Conservation (phyloP, 2,797 vertebrate genomes). For the Philypnodon macrostomus region DNA sequence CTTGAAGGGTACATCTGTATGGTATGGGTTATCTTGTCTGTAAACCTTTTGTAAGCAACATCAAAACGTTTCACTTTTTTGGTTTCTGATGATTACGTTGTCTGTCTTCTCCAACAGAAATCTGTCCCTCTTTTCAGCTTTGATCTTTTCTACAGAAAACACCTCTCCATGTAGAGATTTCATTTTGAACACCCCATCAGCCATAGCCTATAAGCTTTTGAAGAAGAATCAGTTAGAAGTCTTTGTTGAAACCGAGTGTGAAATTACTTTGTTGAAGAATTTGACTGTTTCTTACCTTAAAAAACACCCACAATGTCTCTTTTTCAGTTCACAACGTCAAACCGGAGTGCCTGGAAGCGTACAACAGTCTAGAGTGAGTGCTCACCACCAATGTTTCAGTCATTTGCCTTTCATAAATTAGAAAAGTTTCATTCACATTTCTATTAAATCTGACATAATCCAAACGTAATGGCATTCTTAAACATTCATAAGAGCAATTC, state of each 20-base stretch:
- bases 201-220: conserved; percentile 52
- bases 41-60: conserved; percentile 20
- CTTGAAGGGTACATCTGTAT: too few species aligned
- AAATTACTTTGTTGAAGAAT: conserved; percentile 66
- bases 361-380: conserved; percentile 90
- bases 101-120: conserved; percentile 33
- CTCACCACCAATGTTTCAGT: neutral
- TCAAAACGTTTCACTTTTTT: conserved; percentile 24
- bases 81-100: conserved; percentile 22
- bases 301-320: conserved; percentile 19
- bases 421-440: conserved; percentile 4
- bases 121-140: conserved; percentile 41
- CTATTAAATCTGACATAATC: conserved; percentile 4
- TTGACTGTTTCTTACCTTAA: conserved; percentile 45
- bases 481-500: conserved; percentile 17
- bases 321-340: conserved; percentile 90
- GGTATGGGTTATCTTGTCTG: conserved; percentile 1
- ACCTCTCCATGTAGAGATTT: conserved; percentile 46
- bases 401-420: conserved; percentile 1
- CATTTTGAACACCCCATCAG: conserved; percentile 55
- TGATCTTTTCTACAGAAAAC: conserved; percentile 49
- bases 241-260: conserved; percentile 56
- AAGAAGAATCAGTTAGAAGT: conserved; percentile 44
- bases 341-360: conserved; percentile 86
- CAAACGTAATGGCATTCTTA: conserved; percentile 1